phyloP scores from a whole-genome alignment of 2,888 invertebrate species.

The Polietes domitor region DNA sequence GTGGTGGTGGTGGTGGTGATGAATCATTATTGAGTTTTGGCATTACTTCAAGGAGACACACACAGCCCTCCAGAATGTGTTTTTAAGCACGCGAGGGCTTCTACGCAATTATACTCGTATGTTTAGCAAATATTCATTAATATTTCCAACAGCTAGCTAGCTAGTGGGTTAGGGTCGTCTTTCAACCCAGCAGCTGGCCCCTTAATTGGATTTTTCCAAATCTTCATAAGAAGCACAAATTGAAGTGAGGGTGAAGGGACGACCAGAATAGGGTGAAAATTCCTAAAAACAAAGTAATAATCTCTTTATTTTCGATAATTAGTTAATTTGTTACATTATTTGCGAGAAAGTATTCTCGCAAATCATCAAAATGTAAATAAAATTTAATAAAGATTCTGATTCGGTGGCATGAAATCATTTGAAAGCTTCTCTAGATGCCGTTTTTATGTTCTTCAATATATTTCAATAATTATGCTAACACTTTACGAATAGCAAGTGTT shows the following conservation, averaged over 20 bases:
- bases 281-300: background rate
- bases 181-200: background rate
- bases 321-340: background rate
- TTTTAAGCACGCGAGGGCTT: background rate
- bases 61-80: background rate
- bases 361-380: too few species aligned
- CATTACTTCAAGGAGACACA: background rate
- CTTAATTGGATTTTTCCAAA: background rate
- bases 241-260: background rate
- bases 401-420: too few species aligned
- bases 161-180: background rate
- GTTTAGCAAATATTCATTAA: background rate
- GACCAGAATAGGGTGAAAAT: background rate
- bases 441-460: too few species aligned
- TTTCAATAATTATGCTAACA: too few species aligned
- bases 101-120: background rate
- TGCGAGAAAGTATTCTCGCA: too few species aligned
- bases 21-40: conserved; percentile 8
- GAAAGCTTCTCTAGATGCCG: too few species aligned
- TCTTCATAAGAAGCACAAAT: background rate
- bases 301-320: background rate
- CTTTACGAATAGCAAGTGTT: too few species aligned
- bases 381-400: too few species aligned
- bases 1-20: background rate
- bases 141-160: background rate